Evolutionary conservation across 2,888 invertebrate genomes (phyloP).

Genomic region (Coleophora deauratella): DNA sequence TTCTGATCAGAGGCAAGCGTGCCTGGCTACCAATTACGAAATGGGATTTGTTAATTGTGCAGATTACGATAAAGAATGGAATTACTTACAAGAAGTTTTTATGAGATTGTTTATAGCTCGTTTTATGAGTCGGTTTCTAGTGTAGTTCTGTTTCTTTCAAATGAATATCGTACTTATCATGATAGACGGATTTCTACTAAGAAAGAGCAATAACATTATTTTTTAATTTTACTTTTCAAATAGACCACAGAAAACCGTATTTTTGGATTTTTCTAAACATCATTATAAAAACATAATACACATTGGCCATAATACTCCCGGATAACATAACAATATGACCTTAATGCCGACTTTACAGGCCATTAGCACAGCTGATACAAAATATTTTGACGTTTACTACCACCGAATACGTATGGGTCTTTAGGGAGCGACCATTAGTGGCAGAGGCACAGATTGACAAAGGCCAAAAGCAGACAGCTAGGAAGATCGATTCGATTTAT

Average conservation of each 20-base stretch:
- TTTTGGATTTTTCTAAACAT: too few species aligned
- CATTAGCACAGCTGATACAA: slow-evolving; percentile 67
- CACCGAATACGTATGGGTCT: slow-evolving; percentile 57
- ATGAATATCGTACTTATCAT: too few species aligned
- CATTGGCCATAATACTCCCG: slow-evolving; percentile 53
- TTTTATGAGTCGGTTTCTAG: too few species aligned
- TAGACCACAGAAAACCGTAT: too few species aligned
- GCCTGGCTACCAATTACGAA: slow-evolving; percentile 11
- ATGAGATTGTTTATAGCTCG: background rate
- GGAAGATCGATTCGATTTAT: slow-evolving; percentile 72
- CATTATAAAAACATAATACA: slow-evolving; percentile 27
- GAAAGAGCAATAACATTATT: too few species aligned
- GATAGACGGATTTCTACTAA: too few species aligned
- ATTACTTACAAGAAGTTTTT: background rate
- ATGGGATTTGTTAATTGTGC: slow-evolving; percentile 15
- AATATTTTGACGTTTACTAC: slow-evolving; percentile 69
- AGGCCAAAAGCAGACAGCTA: slow-evolving; percentile 53
- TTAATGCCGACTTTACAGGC: slow-evolving; percentile 55
- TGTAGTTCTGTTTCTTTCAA: too few species aligned
- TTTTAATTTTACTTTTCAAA: too few species aligned
- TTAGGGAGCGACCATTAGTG: slow-evolving; percentile 52
- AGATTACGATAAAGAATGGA: slow-evolving; percentile 5
- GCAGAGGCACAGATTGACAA: slow-evolving; percentile 38
- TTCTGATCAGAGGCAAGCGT: slow-evolving; percentile 35
- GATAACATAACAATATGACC: slow-evolving; percentile 53